Evolutionary conservation across 2,113 vertebrate species (phyloP).

Genomic region (Semicossyphus pulcher): DNA sequence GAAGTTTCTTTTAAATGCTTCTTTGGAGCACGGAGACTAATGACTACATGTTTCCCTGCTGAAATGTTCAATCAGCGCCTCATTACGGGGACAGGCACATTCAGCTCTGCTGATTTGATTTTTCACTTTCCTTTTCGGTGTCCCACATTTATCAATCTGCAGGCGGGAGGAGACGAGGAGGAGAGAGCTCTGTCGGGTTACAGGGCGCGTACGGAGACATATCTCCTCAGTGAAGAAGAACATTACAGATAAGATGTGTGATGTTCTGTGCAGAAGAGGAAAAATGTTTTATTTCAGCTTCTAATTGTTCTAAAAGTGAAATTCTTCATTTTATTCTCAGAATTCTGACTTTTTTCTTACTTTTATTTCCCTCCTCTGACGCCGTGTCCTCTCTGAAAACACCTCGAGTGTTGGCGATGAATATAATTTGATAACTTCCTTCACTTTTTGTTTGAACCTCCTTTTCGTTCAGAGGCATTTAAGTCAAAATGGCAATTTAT

Average conservation of each 20-base stretch:
- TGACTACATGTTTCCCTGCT: slow-evolving; percentile 77
- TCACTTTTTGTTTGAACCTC: no score
- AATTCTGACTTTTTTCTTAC: no score
- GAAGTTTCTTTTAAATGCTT: slow-evolving; percentile 77
- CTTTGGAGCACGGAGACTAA: slow-evolving; percentile 73
- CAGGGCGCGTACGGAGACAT: background rate
- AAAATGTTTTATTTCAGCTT: no score
- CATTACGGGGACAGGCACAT: slow-evolving; percentile 72
- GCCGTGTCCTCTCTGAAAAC: no score
- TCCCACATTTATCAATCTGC: slow-evolving; percentile 65
- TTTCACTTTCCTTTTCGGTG: slow-evolving; percentile 70
- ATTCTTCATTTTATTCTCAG: no score
- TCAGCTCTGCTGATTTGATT: slow-evolving; percentile 76
- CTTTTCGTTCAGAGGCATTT: no score
- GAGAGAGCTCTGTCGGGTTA: background rate
- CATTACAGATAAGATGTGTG: background rate
- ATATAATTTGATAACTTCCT: no score
- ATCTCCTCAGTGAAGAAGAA: background rate
- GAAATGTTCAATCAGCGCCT: slow-evolving; percentile 82
- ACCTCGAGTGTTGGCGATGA: no score
- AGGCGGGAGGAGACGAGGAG: slow-evolving; percentile 28
- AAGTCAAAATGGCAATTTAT: no score
- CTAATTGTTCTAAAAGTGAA: no score
- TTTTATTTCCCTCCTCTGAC: no score
- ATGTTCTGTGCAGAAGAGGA: no score